Evolutionary conservation across 2,113 vertebrate genomes (phyloP), one percentile per base, ranked within the genome.

Genomic region (Vimba vimba): DNA sequence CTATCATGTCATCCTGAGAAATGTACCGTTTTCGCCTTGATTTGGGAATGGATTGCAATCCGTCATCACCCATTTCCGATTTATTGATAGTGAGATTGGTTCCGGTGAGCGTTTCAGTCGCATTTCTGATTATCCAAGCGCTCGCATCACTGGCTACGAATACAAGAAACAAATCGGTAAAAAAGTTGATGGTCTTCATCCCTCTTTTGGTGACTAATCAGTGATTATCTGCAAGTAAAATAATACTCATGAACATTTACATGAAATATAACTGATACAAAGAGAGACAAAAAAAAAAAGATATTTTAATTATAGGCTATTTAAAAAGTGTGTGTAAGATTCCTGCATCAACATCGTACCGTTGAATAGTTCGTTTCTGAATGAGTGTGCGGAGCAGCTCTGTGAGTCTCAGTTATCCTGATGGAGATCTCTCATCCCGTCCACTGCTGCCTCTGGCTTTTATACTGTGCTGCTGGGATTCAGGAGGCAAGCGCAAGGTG

Each of bases 1-100:
- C 94, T 89, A 97, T 94, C 96, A 97, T 97, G 88, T 98, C 97
- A 89, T 94, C 94, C 87, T 97, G 96, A 0, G 96, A 96, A 93
- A 98, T 97, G 93, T 95, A 97, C 86, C 97, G 95, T 92, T 95
- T 97, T 92, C 89, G 90, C 89, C 97, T 95, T 83, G 90, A 57
- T 92, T 96, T 96, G 77, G 94, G 93, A 74, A 92, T 86, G 43
- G 92, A 93, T 88, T 91, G 88, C 59, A 93, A 91, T 79, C 92
- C 88, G 76, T 93, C 92, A 27, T 77, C 79, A 0, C 45, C 36
- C 39, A 25, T n/a, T 19, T 33, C 8, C 8, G 57, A 6, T 15
- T 45, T 66, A 21, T 27, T 12, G 2, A 57, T 2, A 33, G 27
- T 83, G 12, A 52, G 6, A 60, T 86, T 85, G 13, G 6, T 33